Base-by-base conservation (phyloP, 2,113 vertebrate genomes). In the Eurypyga helias region DNA sequence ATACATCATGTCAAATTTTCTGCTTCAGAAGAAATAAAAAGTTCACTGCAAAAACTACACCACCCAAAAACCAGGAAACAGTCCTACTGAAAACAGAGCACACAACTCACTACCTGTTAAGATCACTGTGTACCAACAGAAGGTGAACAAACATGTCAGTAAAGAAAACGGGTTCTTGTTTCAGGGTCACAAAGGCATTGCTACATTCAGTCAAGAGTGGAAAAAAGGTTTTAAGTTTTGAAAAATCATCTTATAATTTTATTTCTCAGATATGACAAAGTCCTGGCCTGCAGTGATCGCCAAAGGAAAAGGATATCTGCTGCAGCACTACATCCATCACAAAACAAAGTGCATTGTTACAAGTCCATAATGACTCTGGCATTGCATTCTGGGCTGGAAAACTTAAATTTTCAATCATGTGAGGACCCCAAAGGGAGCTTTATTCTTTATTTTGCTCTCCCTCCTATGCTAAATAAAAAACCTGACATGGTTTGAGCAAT, bases 301-400 rank as follows among this genome's bases (percentile, higher is more conserved):
- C 38, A 69, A 57, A 93, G 69, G 36, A 76, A 93, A 87, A 84
- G 23, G 34, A 3, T 82, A 85, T 79, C 71, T 82, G 45, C 62
- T 90, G 57, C 78, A 83, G 85, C 45, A 54, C 29, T 45, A 2
- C n/a, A 79, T 88, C 90, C 85, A 55, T 90, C 78, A 33, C 38
- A 38, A 82, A 86, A 34, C 64, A 89, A 57, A 55, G 23, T 12
- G 24, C 26, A 25, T 93, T 94, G 94, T 71, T 88, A 55, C 61
- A 19, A 91, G 34, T 55, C 51, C 55, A 31, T 77, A 65, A n/a
- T 14, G 12, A 55, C 73, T 83, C 85, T 92, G 85, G 70, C 52
- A 73, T 83, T 90, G 70, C 52, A 73, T 83, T 90, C 85, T 69
- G 31, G 52, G 80, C 79, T 85, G 90, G 92, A 93, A 95, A 94